Conservation (phyloP, 2,113 vertebrate species). For the Thunnus maccoyii region DNA sequence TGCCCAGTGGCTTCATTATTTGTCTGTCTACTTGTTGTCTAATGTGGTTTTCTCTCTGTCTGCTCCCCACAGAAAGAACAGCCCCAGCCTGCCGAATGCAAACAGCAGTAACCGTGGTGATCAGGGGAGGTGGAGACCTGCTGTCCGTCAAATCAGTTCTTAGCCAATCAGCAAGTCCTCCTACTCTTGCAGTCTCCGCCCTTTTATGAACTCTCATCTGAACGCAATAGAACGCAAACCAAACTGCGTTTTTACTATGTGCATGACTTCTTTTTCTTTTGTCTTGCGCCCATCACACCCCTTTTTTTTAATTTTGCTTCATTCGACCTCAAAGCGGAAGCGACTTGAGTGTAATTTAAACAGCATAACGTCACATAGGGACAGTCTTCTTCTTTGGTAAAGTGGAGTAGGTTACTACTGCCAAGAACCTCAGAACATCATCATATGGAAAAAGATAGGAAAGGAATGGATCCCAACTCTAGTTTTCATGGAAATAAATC, state of each 20-base stretch:
- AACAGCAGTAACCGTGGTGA: constrained; percentile 93
- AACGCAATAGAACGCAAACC: constrained; percentile 78
- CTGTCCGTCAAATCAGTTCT: constrained; percentile 79
- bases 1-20: constrained; percentile 6
- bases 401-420: constrained; percentile 62
- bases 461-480: constrained; percentile 58
- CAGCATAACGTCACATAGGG: constrained; percentile 27
- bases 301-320: constrained; percentile 53
- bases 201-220: constrained; percentile 72
- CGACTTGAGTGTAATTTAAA: constrained; percentile 56
- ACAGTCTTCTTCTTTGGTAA: constrained; percentile 40
- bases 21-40: constrained; percentile 6
- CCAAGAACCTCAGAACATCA: constrained; percentile 52
- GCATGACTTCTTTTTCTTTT: constrained; percentile 88
- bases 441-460: constrained; percentile 30
- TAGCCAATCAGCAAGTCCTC: constrained; percentile 84
- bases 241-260: constrained; percentile 86
- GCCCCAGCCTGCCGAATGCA: constrained; percentile 96
- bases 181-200: constrained; percentile 82
- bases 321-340: constrained; percentile 58
- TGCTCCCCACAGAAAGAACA: constrained; percentile 89
- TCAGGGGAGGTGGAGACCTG: constrained; percentile 76
- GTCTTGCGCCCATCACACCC: constrained; percentile 70
- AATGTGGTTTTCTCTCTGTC: constrained; percentile 7
- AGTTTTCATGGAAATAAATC: constrained; percentile 68